Evolutionary conservation across 2,113 vertebrate species (phyloP).

Genomic region (Nesoenas mayeri): DNA sequence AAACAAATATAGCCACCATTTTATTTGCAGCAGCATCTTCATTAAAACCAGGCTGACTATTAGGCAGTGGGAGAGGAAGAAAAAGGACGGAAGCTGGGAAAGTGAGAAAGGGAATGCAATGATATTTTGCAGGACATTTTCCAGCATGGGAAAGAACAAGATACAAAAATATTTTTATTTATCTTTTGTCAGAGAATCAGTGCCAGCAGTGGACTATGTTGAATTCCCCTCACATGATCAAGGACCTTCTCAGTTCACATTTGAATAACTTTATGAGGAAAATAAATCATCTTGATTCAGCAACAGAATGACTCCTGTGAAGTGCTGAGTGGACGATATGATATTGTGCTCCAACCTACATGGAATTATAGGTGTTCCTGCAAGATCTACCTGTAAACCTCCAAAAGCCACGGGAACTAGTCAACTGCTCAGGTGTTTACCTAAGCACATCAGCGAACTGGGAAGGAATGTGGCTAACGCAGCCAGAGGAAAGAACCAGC

Average conservation of each 20-base stretch:
- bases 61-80: background rate
- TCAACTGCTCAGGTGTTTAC: background rate
- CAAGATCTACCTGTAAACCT: background rate
- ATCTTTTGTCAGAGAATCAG: background rate
- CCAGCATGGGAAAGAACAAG: background rate
- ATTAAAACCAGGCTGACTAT: background rate
- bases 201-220: background rate
- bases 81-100: background rate
- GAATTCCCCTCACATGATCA: background rate
- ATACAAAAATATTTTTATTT: background rate
- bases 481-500: background rate
- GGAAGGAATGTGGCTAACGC: background rate
- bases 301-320: background rate
- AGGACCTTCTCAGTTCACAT: background rate
- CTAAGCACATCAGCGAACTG: background rate
- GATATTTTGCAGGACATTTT: background rate
- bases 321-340: background rate
- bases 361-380: background rate
- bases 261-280: background rate
- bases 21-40: background rate
- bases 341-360: accelerated
- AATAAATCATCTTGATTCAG: background rate
- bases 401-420: background rate
- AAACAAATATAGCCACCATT: background rate
- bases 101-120: background rate